Conservation (phyloP, 2,888 invertebrate genomes). For the Oegoconia quadripuncta region DNA sequence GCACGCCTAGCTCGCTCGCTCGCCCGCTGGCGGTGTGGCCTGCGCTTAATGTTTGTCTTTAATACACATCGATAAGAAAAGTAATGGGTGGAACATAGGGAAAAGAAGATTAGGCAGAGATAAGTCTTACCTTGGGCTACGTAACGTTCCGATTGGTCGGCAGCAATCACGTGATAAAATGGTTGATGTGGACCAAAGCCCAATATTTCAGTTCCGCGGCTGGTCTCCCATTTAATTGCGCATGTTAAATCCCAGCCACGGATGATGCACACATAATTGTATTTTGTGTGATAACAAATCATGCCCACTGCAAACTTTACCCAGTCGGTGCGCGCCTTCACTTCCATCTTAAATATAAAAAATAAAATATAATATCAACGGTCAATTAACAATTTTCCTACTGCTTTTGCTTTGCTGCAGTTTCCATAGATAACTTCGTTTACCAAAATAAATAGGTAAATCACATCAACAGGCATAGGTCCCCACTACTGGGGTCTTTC, state of each 20-base stretch:
- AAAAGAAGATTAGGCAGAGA: background rate
- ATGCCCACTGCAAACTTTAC: conserved; percentile 83
- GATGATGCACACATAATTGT: conserved; percentile 83
- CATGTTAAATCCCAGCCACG: conserved; percentile 83
- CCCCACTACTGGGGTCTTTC: too few relatives aligned
- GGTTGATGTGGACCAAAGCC: conserved; percentile 79
- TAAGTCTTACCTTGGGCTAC: conserved; percentile 79
- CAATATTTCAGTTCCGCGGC: conserved; percentile 67
- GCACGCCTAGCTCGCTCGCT: too few relatives aligned
- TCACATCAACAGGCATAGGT: too few relatives aligned
- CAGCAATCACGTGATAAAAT: conserved; percentile 84
- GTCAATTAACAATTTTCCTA: too few relatives aligned
- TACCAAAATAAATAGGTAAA: too few relatives aligned
- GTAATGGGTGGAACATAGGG: background rate
- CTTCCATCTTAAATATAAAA: conserved; percentile 23
- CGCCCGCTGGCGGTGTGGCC: too few relatives aligned
- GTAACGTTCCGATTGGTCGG: conserved; percentile 84
- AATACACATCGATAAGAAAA: too few relatives aligned
- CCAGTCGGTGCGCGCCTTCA: conserved; percentile 28
- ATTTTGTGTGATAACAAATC: conserved; percentile 82
- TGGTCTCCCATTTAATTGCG: conserved; percentile 76
- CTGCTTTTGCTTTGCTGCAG: too few relatives aligned
- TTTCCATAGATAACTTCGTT: too few relatives aligned
- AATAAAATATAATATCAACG: too few relatives aligned
- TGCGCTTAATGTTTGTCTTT: too few relatives aligned